phyloP scores from a whole-genome alignment of 2,113 vertebrate species.

The Hucho hucho region DNA sequence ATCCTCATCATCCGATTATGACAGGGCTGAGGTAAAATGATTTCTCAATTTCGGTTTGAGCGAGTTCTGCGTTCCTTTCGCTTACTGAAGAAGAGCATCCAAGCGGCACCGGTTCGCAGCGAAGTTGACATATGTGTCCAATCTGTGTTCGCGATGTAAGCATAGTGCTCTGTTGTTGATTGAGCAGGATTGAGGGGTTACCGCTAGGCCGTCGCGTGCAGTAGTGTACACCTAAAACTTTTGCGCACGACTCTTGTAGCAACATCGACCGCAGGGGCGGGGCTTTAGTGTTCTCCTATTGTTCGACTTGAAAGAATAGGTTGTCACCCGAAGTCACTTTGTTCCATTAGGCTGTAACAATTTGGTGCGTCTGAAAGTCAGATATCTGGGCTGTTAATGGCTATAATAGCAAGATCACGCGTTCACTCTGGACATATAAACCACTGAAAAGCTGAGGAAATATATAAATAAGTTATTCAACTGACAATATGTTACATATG shows the following conservation, averaged over 20 bases:
- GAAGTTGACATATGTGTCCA: not conserved
- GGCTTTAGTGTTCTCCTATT: slow-evolving; percentile 54
- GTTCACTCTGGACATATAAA: no score
- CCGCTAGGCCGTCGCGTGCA: slow-evolving; percentile 74
- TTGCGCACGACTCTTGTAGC: slow-evolving; percentile 68
- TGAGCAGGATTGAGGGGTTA: slow-evolving; percentile 10
- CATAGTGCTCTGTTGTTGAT: slow-evolving; percentile 2
- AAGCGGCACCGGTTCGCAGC: slow-evolving; percentile 1
- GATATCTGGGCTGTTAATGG: no score
- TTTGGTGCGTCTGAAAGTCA: not conserved
- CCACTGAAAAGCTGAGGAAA: no score
- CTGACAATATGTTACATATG: no score
- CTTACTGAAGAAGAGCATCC: slow-evolving; percentile 29
- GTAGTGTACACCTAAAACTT: slow-evolving; percentile 36
- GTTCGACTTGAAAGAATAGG: slow-evolving; percentile 43
- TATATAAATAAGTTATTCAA: no score
- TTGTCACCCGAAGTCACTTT: not conserved
- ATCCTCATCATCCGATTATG: not conserved
- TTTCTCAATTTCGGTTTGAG: not conserved
- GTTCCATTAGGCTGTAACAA: not conserved
- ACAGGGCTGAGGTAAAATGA: not conserved
- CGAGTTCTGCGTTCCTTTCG: not conserved
- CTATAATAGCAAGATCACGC: no score
- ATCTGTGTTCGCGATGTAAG: not conserved
- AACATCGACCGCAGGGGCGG: slow-evolving; percentile 65